phyloP scores from a whole-genome alignment of 2,797 vertebrate species.

The Pampus argenteus region DNA sequence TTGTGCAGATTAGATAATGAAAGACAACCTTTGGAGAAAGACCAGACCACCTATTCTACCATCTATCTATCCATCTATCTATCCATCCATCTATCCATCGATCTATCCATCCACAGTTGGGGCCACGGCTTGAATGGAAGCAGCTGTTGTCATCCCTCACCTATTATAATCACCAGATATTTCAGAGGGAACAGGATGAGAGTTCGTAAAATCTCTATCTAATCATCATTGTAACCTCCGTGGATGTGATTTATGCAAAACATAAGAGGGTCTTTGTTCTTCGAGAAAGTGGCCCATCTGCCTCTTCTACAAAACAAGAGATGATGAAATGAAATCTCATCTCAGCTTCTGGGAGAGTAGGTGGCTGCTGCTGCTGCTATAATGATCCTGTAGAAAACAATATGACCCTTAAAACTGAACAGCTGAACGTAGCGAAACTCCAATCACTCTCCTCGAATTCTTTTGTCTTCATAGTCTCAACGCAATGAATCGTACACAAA shows the following conservation, averaged over 20 bases:
- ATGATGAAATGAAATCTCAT: slow-evolving; percentile 27
- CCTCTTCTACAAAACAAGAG: slow-evolving; percentile 21
- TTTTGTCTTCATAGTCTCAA: background rate
- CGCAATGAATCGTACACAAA: background rate
- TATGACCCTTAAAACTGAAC: background rate
- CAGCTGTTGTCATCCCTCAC: slow-evolving; percentile 35
- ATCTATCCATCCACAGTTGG: background rate
- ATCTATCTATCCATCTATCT: too few relatives aligned
- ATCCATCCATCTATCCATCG: slow-evolving; percentile 1
- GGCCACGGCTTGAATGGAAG: slow-evolving; percentile 23
- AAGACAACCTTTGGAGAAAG: slow-evolving; percentile 30
- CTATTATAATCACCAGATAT: slow-evolving; percentile 9
- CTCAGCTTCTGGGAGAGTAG: background rate
- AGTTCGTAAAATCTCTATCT: slow-evolving; percentile 15
- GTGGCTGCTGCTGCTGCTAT: background rate
- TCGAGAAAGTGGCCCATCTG: slow-evolving; percentile 20
- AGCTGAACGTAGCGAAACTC: background rate
- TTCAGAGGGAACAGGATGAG: slow-evolving; percentile 1
- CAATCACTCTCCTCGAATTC: too few relatives aligned
- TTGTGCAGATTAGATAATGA: slow-evolving; percentile 50
- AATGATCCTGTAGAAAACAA: slow-evolving; percentile 9
- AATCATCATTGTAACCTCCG: slow-evolving; percentile 25
- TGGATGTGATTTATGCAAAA: slow-evolving; percentile 48
- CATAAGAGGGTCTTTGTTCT: slow-evolving; percentile 31
- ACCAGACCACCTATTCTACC: slow-evolving; percentile 28